Conservation (phyloP, 2,797 vertebrate species). For the Gadopsis marmoratus region DNA sequence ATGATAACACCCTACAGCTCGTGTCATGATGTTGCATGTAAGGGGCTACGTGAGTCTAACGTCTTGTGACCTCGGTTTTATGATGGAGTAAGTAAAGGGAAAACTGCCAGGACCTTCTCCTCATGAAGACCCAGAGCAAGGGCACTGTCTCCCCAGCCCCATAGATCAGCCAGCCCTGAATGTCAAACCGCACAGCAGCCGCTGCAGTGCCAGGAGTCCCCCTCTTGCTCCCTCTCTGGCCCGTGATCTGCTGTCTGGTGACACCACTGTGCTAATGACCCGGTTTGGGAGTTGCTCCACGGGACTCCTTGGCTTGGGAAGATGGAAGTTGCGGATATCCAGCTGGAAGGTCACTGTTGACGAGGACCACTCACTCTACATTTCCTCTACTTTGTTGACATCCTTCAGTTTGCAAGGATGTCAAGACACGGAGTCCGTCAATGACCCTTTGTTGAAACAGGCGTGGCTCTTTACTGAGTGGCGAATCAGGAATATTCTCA, state of each 20-base stretch:
- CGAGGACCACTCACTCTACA: slow-evolving; percentile 68
- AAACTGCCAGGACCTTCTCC: slow-evolving; percentile 82
- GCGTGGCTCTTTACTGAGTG: neutral
- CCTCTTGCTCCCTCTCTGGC: slow-evolving; percentile 84
- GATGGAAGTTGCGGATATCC: slow-evolving; percentile 85
- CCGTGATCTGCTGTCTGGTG: slow-evolving; percentile 87
- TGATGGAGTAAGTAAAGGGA: slow-evolving; percentile 79
- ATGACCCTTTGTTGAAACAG: slow-evolving; percentile 17
- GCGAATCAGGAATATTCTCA: slow-evolving; percentile 5
- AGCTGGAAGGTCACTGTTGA: slow-evolving; percentile 86
- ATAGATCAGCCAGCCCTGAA: slow-evolving; percentile 89
- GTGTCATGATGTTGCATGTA: slow-evolving; percentile 32
- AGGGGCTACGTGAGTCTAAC: slow-evolving; percentile 41
- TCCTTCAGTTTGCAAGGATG: slow-evolving; percentile 51
- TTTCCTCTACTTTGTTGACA: slow-evolving; percentile 66
- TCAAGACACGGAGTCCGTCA: slow-evolving; percentile 17
- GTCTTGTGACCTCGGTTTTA: slow-evolving; percentile 68
- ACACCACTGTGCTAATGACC: slow-evolving; percentile 87
- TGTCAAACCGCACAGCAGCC: slow-evolving; percentile 86
- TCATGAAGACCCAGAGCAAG: slow-evolving; percentile 86
- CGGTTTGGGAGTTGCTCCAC: slow-evolving; percentile 84
- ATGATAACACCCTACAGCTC: slow-evolving; percentile 21
- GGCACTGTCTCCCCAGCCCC: slow-evolving; percentile 87
- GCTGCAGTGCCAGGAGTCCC: slow-evolving; percentile 84
- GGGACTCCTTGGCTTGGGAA: slow-evolving; percentile 86